Evolutionary conservation across 1,140 invertebrate genomes (phyloP).

Genomic region (Bemisia tabaci): DNA sequence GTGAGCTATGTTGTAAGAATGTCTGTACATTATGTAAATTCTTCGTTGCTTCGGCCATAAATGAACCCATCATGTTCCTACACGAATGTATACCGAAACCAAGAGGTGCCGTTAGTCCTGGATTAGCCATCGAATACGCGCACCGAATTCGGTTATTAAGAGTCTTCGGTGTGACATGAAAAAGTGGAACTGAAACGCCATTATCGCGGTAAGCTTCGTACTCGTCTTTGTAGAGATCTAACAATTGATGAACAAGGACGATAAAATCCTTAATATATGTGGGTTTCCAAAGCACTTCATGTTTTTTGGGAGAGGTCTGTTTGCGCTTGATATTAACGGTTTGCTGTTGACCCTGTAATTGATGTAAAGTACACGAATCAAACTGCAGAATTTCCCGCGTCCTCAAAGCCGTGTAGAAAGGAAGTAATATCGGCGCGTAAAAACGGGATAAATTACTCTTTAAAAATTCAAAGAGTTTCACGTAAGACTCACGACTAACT

Average conservation of each 20-base stretch:
- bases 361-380: neutral
- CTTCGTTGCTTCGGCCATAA: neutral
- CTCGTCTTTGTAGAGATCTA: neutral
- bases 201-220: neutral
- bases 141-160: neutral
- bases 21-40: neutral
- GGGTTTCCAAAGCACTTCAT: neutral
- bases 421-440: neutral
- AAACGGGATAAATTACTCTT: neutral
- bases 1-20: neutral
- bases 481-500: neutral
- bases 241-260: neutral
- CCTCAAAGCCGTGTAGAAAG: neutral
- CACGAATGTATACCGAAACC: neutral
- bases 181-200: neutral
- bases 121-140: neutral
- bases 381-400: neutral
- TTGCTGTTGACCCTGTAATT: neutral
- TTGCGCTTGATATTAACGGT: neutral
- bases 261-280: neutral
- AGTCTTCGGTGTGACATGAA: neutral
- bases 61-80: neutral
- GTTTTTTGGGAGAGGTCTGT: neutral
- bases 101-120: neutral
- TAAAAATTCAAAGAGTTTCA: neutral